Conservation (phyloP, 2,888 invertebrate genomes). For the Drosophila kanekoi region DNA sequence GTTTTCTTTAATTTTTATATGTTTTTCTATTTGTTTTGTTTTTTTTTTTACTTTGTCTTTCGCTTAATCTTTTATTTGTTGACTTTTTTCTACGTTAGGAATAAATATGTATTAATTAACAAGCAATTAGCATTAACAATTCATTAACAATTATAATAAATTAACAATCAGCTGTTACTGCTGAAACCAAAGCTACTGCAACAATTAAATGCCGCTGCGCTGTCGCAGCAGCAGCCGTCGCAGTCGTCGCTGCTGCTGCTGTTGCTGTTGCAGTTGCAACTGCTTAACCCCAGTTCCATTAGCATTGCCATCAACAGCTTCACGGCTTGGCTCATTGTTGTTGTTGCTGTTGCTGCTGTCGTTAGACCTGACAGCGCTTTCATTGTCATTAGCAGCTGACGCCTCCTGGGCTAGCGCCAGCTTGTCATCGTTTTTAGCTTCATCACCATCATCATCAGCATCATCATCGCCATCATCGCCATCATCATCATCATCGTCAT, state of each 20-base stretch:
- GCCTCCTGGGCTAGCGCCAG: conserved; percentile 33
- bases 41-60: conserved; percentile 8
- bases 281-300: conserved; percentile 32
- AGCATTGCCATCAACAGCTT: conserved; percentile 45
- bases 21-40: background rate
- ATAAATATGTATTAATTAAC: conserved; percentile 73
- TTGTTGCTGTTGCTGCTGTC: conserved; percentile 15
- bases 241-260: conserved; percentile 31
- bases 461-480: conserved; percentile 1
- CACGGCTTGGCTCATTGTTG: conserved; percentile 31
- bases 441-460: conserved; percentile 32
- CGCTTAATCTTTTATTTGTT: conserved; percentile 29
- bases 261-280: conserved; percentile 16
- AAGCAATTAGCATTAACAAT: conserved; percentile 68
- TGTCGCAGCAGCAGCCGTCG: conserved; percentile 41
- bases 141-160: conserved; percentile 67
- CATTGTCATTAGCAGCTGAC: conserved; percentile 42
- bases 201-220: conserved; percentile 36
- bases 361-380: conserved; percentile 38
- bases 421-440: conserved; percentile 39
- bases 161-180: conserved; percentile 40
- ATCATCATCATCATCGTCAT: conserved; percentile 20
- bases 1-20: background rate
- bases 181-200: conserved; percentile 1
- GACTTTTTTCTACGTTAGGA: conserved; percentile 46